Conservation (phyloP, 2,888 invertebrate species). For the Nysson spinosus region DNA sequence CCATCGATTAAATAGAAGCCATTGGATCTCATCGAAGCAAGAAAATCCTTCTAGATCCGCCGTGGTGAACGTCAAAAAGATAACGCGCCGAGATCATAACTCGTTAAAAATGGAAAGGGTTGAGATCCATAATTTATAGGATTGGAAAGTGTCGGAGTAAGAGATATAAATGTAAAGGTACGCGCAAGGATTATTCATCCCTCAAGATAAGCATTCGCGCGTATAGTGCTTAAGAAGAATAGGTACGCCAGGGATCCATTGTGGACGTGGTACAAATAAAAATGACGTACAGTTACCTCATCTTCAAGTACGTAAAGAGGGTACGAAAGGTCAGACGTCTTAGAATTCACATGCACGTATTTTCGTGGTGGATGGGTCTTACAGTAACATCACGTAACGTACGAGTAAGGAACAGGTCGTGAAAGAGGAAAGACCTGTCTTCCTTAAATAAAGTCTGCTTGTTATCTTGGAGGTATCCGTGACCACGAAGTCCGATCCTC, state of each 20-base stretch:
- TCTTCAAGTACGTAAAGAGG: constrained; percentile 32
- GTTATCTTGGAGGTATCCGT: constrained; percentile 25
- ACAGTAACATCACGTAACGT: constrained; percentile 39
- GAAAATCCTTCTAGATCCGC: too few species aligned
- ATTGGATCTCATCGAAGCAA: too few species aligned
- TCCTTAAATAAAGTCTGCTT: constrained; percentile 35
- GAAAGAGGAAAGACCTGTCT: constrained; percentile 38
- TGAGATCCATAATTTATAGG: too few species aligned
- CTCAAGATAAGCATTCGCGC: constrained; percentile 8
- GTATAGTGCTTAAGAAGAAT: constrained; percentile 5
- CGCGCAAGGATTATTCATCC: constrained; percentile 10
- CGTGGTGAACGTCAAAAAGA: too few species aligned
- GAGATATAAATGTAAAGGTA: neutral
- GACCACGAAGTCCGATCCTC: constrained; percentile 18
- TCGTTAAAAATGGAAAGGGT: too few species aligned
- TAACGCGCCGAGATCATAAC: too few species aligned
- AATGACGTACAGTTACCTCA: constrained; percentile 40
- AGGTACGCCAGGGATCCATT: constrained; percentile 26
- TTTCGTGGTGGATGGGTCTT: constrained; percentile 25
- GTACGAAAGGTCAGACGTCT: constrained; percentile 43
- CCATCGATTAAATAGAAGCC: too few species aligned
- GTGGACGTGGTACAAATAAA: constrained; percentile 38
- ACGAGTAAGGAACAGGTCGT: constrained; percentile 24
- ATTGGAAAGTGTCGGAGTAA: too few species aligned
- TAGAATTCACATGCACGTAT: constrained; percentile 32